A percentile compares a stretch with the other conserved stretches of the same genome.
Evolutionary conservation across 2,888 invertebrate species (phyloP).

Genomic region (Parelbella ahira): DNA sequence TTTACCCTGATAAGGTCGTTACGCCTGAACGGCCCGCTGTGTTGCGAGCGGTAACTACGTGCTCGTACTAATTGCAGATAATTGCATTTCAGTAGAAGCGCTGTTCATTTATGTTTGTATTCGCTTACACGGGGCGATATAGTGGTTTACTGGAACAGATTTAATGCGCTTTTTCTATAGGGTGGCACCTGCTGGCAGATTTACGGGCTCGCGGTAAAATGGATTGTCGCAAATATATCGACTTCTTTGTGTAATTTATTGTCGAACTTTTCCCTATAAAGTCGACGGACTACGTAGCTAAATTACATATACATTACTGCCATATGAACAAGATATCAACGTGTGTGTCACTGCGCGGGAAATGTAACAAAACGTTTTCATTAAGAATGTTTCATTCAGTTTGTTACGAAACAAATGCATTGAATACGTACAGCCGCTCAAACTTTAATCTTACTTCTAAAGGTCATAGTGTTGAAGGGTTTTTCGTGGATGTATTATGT

Average conservation of each 20-base stretch:
- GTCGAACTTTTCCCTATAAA: conserved; percentile 5
- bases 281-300: neutral
- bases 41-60: conserved; percentile 6
- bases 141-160: neutral
- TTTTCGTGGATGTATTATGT: too few relatives aligned
- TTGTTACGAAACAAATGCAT: too few relatives aligned
- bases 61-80: conserved; percentile 7
- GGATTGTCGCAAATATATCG: conserved; percentile 19
- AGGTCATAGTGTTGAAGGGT: too few relatives aligned
- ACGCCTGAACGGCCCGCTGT: conserved; percentile 2
- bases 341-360: too few relatives aligned
- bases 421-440: too few relatives aligned
- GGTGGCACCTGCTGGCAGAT: conserved; percentile 5
- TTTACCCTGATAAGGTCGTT: conserved; percentile 5
- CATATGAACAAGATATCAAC: too few relatives aligned
- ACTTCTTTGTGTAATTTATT: conserved; percentile 18
- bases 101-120: conserved; percentile 5
- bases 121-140: too few relatives aligned
- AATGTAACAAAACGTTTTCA: too few relatives aligned
- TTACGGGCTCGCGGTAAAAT: conserved; percentile 19
- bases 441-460: too few relatives aligned
- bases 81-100: conserved; percentile 13
- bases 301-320: too few relatives aligned
- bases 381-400: too few relatives aligned
- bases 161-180: conserved; percentile 3